Evolutionary conservation across 2,797 vertebrate genomes (phyloP).

Genomic region (Florisuga fusca): DNA sequence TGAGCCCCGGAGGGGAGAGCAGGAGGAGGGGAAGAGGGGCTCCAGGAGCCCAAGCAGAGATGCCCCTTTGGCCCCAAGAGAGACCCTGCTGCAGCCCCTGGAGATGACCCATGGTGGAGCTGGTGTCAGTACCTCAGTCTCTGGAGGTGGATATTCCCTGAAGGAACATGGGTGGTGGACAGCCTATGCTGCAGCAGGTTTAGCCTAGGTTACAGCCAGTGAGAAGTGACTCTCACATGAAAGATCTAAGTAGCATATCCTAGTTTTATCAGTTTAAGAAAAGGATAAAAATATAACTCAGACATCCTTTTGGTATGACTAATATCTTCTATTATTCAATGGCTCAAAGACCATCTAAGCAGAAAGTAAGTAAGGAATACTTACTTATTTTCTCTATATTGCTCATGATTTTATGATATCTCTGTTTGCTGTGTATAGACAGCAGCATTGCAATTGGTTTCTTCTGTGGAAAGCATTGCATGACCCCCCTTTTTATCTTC

Average conservation of each 20-base stretch:
- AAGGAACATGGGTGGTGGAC: accelerated
- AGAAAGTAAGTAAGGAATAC: background rate
- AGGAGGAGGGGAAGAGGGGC: background rate
- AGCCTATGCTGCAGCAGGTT: background rate
- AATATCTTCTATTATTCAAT: background rate
- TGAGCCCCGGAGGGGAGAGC: accelerated
- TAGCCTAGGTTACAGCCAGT: background rate
- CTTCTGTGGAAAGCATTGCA: background rate
- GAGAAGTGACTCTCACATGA: background rate
- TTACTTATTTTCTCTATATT: background rate
- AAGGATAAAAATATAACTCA: background rate
- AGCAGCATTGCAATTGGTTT: background rate
- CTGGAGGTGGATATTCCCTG: background rate
- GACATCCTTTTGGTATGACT: background rate
- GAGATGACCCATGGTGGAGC: background rate
- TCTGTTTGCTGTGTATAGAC: background rate
- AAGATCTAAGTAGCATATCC: background rate
- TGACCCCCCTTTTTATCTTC: background rate
- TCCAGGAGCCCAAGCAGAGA: accelerated
- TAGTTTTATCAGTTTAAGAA: background rate
- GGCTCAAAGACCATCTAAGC: background rate
- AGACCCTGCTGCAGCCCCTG: background rate
- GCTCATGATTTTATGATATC: background rate
- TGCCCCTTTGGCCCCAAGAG: accelerated
- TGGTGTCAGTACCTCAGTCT: background rate